phyloP scores from a whole-genome alignment of 2,797 vertebrate species.

The Epinephelus malabaricus region DNA sequence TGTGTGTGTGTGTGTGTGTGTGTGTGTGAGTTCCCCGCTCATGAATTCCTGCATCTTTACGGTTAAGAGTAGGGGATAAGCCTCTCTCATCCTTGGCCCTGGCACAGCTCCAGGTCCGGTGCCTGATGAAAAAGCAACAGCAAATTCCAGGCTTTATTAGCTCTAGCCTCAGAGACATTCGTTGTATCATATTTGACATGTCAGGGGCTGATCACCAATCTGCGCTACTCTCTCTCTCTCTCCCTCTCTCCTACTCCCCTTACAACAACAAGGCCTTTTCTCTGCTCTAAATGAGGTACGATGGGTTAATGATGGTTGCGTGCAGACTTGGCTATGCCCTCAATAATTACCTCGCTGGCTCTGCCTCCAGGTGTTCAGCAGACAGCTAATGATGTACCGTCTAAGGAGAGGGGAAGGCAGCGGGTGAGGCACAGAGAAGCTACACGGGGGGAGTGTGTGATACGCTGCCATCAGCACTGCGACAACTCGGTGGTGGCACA shows the following conservation, averaged over 20 bases:
- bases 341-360: conserved; percentile 78
- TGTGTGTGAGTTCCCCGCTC: conserved; percentile 36
- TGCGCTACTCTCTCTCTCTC: conserved; percentile 12
- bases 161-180: conserved; percentile 65
- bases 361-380: conserved; percentile 84
- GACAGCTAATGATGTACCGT: conserved; percentile 83
- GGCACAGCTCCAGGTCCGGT: conserved; percentile 66
- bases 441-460: conserved; percentile 6
- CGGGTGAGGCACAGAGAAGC: conserved; percentile 35
- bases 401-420: conserved; percentile 54
- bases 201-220: conserved; percentile 65
- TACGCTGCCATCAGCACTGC: conserved; percentile 41
- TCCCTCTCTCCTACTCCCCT: conserved; percentile 34
- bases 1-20: conserved; percentile 36
- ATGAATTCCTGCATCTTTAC: conserved; percentile 68
- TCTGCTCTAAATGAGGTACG: conserved; percentile 67
- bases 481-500: conserved; percentile 20
- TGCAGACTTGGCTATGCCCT: conserved; percentile 80
- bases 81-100: conserved; percentile 53
- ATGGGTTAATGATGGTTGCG: conserved; percentile 82
- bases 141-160: conserved; percentile 82
- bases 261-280: conserved; percentile 73
- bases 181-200: conserved; percentile 73
- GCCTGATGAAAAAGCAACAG: conserved; percentile 76
- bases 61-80: conserved; percentile 59